Evolutionary conservation across 2,113 vertebrate genomes (phyloP).

Genomic region (Phalacrocorax pelagicus): DNA sequence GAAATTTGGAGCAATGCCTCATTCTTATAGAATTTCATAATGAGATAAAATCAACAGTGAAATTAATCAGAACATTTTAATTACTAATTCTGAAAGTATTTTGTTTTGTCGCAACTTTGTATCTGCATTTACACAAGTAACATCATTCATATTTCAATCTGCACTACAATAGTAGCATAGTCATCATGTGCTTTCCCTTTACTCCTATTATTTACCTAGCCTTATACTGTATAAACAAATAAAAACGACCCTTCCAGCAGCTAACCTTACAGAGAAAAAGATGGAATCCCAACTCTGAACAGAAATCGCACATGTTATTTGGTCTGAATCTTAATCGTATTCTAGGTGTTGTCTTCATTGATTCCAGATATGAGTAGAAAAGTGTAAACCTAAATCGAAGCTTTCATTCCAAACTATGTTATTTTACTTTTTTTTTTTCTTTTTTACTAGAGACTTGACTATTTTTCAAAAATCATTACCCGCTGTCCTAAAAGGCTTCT

Average conservation of each 20-base stretch:
- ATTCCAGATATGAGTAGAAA: not conserved
- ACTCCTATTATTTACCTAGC: not conserved
- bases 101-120: not conserved
- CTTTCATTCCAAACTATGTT: not conserved
- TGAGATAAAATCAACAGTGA: not conserved
- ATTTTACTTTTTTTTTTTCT: not conserved
- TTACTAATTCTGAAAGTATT: not conserved
- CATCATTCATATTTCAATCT: not conserved
- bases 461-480: not conserved
- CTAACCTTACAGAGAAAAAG: not conserved
- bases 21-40: not conserved
- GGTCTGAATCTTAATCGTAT: not conserved
- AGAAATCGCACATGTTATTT: not conserved
- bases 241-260: not conserved
- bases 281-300: not conserved
- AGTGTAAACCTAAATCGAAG: not conserved
- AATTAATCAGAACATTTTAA: not conserved
- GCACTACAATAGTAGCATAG: not conserved
- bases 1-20: not conserved
- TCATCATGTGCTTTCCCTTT: not conserved
- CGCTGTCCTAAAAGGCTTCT: not conserved
- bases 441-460: not conserved
- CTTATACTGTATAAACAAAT: not conserved
- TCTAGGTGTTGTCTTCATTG: rapidly evolving
- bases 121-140: not conserved